These are phyloP conservation scores for Menidia menidia DNA, from an alignment of 2,797 vertebrate genomes.

Conservation along the genomic window DNA sequence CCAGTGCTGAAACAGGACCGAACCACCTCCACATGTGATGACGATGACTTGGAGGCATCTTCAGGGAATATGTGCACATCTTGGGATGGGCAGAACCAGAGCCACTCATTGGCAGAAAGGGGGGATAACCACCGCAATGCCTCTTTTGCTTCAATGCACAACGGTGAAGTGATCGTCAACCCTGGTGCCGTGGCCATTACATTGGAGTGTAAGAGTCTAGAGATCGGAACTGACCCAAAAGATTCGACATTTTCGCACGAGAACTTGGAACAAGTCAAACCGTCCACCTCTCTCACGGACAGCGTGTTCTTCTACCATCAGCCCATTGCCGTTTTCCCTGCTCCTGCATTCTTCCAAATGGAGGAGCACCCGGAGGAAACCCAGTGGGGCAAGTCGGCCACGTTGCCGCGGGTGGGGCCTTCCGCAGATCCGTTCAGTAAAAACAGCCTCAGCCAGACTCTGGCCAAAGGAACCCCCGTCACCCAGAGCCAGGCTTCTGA, in stretches of 20 bases:
- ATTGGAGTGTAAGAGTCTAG: conserved; percentile 24
- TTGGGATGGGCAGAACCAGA: conserved; percentile 68
- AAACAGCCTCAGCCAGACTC: conserved; percentile 81
- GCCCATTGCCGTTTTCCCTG: conserved; percentile 87
- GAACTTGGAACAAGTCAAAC: conserved; percentile 66
- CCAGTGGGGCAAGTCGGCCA: conserved; percentile 81
- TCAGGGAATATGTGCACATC: conserved; percentile 65
- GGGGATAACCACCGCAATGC: conserved; percentile 66
- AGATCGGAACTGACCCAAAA: conserved; percentile 46
- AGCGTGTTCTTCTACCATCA: conserved; percentile 86
- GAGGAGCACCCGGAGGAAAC: conserved; percentile 78
- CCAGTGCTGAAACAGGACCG: conserved; percentile 84
- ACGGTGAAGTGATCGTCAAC: conserved; percentile 79
- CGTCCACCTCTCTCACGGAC: conserved; percentile 77
- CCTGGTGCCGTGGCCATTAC: conserved; percentile 71
- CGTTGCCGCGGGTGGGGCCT: conserved; percentile 84
- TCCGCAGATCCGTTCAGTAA: conserved; percentile 74
- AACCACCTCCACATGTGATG: conserved; percentile 86
- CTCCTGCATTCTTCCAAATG: conserved; percentile 83
- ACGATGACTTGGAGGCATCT: conserved; percentile 75
- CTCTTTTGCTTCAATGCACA: conserved; percentile 62
- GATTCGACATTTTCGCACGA: conserved; percentile 56
- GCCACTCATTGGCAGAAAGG: conserved; percentile 1
- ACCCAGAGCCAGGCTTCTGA: conserved; percentile 69
- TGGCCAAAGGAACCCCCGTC: conserved; percentile 75